Evolutionary conservation across 2,797 vertebrate genomes (phyloP).

Genomic region (Heliangelus exortis): DNA sequence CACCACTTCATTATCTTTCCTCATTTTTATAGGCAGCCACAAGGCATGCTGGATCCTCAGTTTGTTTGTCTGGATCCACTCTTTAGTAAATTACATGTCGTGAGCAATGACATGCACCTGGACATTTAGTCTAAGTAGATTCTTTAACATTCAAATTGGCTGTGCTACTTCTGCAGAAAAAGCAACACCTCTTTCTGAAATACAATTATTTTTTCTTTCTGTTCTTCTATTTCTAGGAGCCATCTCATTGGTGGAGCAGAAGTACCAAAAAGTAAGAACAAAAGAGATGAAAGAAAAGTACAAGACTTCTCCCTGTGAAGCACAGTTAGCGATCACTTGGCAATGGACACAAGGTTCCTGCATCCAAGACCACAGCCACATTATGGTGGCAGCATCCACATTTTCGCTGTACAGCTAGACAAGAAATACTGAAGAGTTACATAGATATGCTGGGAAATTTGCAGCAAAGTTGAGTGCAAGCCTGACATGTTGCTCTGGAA

Average conservation of each 20-base stretch:
- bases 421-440: not conserved
- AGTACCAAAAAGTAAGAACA: not conserved
- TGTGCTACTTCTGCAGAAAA: not conserved
- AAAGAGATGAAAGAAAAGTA: not conserved
- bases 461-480: not conserved
- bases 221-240: not conserved
- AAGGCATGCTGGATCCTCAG: conserved; percentile 50
- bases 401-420: not conserved
- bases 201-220: not conserved
- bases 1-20: conserved; percentile 35
- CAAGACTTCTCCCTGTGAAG: not conserved
- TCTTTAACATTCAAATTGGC: conserved; percentile 2
- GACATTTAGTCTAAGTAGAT: not conserved
- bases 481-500: not conserved
- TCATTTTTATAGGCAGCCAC: conserved; percentile 54
- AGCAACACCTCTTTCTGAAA: not conserved
- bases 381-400: not conserved
- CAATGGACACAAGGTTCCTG: not conserved
- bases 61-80: conserved; percentile 59
- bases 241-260: not conserved
- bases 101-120: conserved; percentile 32
- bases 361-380: not conserved
- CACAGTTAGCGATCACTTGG: not conserved
- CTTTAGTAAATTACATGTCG: conserved; percentile 21
- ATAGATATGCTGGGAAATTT: not conserved